A percentile compares a stretch with the other conserved stretches of the same genome.
phyloP scores from a whole-genome alignment of 1,140 invertebrate species.

The Diuraphis noxia region DNA sequence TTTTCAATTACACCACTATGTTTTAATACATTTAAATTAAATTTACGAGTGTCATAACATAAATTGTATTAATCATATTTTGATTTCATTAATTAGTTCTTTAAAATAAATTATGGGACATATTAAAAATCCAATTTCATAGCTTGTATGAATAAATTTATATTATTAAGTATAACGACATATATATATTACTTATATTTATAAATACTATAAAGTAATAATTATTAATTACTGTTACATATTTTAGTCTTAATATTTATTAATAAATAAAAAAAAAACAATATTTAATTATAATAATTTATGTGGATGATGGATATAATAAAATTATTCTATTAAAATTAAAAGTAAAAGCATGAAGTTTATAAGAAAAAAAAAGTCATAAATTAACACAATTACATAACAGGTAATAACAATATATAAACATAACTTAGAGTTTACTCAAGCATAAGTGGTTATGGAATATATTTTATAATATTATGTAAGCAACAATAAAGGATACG shows the following conservation, averaged over 20 bases:
- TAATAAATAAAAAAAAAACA: constrained; percentile 5
- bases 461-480: background rate
- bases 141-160: background rate
- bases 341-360: constrained; percentile 1
- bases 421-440: background rate
- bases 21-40: background rate
- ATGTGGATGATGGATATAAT: background rate
- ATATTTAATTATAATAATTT: background rate
- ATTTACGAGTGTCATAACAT: background rate
- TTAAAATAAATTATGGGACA: background rate
- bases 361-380: background rate
- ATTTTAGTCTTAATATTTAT: constrained; percentile 15
- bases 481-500: background rate
- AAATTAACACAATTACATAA: background rate
- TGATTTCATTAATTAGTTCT: background rate
- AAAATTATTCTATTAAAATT: background rate
- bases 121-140: background rate
- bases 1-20: background rate
- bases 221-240: background rate
- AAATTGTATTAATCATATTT: background rate
- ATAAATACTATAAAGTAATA: background rate
- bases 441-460: background rate
- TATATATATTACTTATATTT: background rate
- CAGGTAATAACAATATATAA: background rate
- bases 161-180: constrained; percentile 16